Evolutionary conservation across 2,888 invertebrate species (phyloP).

Genomic region (Microchrysa polita): DNA sequence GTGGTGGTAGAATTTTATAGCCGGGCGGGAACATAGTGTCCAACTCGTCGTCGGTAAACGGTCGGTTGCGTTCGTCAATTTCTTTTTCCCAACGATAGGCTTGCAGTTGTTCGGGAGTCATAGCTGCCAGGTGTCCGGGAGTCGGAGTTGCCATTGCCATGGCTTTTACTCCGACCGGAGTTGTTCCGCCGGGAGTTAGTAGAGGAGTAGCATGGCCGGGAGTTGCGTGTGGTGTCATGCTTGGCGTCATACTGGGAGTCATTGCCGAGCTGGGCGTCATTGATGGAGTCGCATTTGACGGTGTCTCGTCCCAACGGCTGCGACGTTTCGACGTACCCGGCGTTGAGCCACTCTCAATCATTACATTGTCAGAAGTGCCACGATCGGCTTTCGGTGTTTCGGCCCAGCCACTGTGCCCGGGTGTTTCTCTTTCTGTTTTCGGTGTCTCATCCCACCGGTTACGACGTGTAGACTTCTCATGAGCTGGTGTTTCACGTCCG

Average conservation of each 20-base stretch:
- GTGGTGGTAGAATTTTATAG: conserved; percentile 95
- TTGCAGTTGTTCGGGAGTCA: conserved; percentile 99
- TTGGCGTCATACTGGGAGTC: conserved; percentile 77
- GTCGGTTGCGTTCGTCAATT: conserved; percentile 97
- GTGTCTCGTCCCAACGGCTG: conserved; percentile 99
- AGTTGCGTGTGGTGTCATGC: conserved; percentile 78
- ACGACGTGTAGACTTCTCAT: conserved; percentile 79
- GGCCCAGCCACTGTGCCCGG: conserved; percentile 98
- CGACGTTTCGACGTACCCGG: conserved; percentile 94
- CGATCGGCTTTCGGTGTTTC: conserved; percentile 98
- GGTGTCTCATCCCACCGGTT: conserved; percentile 99
- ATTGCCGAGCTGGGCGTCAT: conserved; percentile 72
- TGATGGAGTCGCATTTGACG: conserved; percentile 79
- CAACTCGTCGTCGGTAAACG: conserved; percentile 95
- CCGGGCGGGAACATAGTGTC: conserved; percentile 98
- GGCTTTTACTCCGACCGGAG: conserved; percentile 92
- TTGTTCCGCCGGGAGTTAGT: conserved; percentile 84
- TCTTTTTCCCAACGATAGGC: conserved; percentile 98
- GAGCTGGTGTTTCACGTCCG: conserved; percentile 86
- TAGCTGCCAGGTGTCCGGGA: conserved; percentile 93
- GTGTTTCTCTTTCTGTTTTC: conserved; percentile 96
- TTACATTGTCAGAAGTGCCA: conserved; percentile 74
- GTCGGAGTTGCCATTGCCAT: conserved; percentile 99
- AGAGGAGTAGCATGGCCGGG: conserved; percentile 75
- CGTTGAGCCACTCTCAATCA: conserved; percentile 88